Base-by-base conservation (phyloP, 2,888 invertebrate species). In the Himalopsyche tibetana region DNA sequence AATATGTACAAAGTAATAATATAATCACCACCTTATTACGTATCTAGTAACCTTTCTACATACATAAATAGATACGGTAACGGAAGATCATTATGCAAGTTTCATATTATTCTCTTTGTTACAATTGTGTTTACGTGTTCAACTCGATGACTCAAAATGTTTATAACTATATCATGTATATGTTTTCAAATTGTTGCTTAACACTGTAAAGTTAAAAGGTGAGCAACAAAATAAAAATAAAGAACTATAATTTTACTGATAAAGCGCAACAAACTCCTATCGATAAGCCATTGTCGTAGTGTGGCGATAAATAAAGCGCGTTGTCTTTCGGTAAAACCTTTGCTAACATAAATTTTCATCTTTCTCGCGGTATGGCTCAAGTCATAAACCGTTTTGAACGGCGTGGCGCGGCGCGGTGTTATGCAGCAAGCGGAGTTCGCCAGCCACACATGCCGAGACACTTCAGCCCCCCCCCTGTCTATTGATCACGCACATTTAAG, bases 351-450 rank as follows among this genome's bases (percentile, higher is more conserved):
- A 63, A 63, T 63, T 63, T 63, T 63, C 63, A 63, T 63, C 63
- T 63, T 63, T 63, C 63, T 63, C 63, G 63, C 19, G 19, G 63
- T 28, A 19, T 8, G 63, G 63, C 63, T 63, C 63, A 63, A 63
- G 63, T 63, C 63, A 63, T 63, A 63, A 63, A 63, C 63, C 63
- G 63, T 63, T 63, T 63, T 63, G 63, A 63, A 63, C 63, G 63
- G 63, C 63, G 28, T 28, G 63, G 63, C 28, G 28, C 28, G 63
- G 63, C 11, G 63, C 11, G 63, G 19, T 5, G 63, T 63, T 63
- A n/a, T 28, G 19, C 63, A 19, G 63, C 63, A 63, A n/a, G 28
- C 63, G 63, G n/a, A n/a, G 63, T 19, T 63, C 28, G 63, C 63
- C 63, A 63, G 28, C 6, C 63, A 63, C 63, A 63, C 63, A 63